These are phyloP conservation scores for Cacatua alba DNA, from an alignment of 2,113 vertebrate species.

Conservation along the genomic window DNA sequence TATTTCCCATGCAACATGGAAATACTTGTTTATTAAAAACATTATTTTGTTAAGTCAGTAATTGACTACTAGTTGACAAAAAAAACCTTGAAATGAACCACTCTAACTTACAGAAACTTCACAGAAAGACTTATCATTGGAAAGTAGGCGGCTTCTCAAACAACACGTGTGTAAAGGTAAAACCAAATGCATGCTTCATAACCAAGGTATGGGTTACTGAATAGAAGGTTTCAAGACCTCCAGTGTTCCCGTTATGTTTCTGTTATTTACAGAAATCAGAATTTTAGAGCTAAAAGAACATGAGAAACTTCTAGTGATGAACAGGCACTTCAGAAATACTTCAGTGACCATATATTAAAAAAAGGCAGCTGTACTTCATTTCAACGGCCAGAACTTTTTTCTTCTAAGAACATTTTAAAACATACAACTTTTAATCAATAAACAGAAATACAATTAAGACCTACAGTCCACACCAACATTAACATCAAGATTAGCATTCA, in stretches of 20 bases:
- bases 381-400: not conserved
- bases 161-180: not conserved
- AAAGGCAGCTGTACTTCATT: not conserved
- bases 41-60: not conserved
- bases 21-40: not conserved
- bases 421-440: not conserved
- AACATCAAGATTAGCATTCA: not conserved
- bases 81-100: not conserved
- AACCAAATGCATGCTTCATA: not conserved
- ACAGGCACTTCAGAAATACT: not conserved
- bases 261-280: not conserved
- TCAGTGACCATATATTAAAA: not conserved
- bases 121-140: not conserved
- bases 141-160: not conserved
- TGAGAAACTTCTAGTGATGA: not conserved
- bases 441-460: not conserved
- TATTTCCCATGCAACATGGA: not conserved
- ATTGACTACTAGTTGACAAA: not conserved
- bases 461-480: not conserved
- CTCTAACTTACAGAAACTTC: not conserved
- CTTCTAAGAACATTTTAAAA: not conserved
- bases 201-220: not conserved
- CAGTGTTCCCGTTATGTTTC: not conserved
- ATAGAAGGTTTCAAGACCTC: not conserved
- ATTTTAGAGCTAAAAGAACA: not conserved